A percentile compares a stretch with the other conserved stretches of the same genome.
phyloP scores from a whole-genome alignment of 2,888 invertebrate species.

The Cantharis rustica region DNA sequence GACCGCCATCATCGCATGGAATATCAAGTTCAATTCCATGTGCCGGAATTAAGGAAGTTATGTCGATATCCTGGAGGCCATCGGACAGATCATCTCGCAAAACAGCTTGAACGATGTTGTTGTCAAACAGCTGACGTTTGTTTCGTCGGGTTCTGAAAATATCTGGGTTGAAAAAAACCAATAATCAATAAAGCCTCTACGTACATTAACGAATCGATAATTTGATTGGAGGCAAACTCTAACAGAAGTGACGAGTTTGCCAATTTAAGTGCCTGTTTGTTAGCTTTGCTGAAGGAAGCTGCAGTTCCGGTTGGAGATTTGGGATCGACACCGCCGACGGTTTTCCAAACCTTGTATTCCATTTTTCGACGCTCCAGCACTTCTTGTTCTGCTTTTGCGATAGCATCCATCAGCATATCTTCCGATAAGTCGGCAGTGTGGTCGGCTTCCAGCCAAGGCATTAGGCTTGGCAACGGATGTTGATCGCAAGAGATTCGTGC shows the following conservation, averaged over 20 bases:
- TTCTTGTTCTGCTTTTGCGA: slow-evolving; percentile 79
- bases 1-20: slow-evolving; percentile 71
- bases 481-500: slow-evolving; percentile 76
- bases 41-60: slow-evolving; percentile 70
- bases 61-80: slow-evolving; percentile 78
- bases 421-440: slow-evolving; percentile 69
- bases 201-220: slow-evolving; percentile 69
- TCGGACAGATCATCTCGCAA: slow-evolving; percentile 74
- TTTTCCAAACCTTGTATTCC: slow-evolving; percentile 81
- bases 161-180: neutral
- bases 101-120: slow-evolving; percentile 62
- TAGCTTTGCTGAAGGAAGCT: slow-evolving; percentile 89
- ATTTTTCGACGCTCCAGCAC: slow-evolving; percentile 75
- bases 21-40: slow-evolving; percentile 68
- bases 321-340: slow-evolving; percentile 82
- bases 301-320: slow-evolving; percentile 86
- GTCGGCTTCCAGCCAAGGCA: slow-evolving; percentile 74
- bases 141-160: slow-evolving; percentile 60
- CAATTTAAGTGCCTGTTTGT: slow-evolving; percentile 77
- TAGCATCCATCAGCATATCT: slow-evolving; percentile 73
- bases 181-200: too few relatives aligned
- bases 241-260: slow-evolving; percentile 86
- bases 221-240: slow-evolving; percentile 86
- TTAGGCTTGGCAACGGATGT: slow-evolving; percentile 68
- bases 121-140: slow-evolving; percentile 76